Conservation (phyloP, 2,113 vertebrate genomes). For the Amazona guildingii region DNA sequence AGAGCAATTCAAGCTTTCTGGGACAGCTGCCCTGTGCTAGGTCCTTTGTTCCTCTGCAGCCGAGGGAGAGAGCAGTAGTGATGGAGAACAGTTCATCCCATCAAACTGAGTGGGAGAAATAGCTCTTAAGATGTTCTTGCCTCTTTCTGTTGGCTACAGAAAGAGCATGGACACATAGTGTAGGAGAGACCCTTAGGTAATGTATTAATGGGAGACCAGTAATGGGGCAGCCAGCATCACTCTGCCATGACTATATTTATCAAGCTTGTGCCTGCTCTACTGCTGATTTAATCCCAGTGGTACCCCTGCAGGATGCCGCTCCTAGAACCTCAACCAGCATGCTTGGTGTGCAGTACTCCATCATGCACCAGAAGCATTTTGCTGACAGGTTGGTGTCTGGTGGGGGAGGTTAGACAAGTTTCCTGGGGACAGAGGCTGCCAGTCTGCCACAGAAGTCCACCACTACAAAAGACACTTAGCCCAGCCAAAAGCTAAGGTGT, state of each 20-base stretch:
- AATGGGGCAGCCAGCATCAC: not conserved
- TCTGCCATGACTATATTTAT: not conserved
- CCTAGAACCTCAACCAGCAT: not conserved
- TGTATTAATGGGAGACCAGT: not conserved
- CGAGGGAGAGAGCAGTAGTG: not conserved
- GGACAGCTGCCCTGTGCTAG: not conserved
- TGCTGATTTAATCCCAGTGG: not conserved
- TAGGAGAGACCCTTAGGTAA: not conserved
- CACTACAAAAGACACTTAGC: not conserved
- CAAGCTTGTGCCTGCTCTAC: not conserved
- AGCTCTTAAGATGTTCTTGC: not conserved
- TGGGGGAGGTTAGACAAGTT: not conserved
- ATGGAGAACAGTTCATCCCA: not conserved
- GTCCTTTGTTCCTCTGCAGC: not conserved
- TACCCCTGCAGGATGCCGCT: not conserved
- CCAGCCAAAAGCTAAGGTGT: not conserved
- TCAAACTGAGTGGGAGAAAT: not conserved
- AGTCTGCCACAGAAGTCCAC: not conserved
- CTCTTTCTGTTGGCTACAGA: not conserved
- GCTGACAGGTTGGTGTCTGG: rapidly evolving
- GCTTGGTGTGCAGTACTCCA: not conserved
- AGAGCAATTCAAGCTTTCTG: not conserved
- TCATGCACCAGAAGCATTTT: not conserved
- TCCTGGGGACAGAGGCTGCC: not conserved
- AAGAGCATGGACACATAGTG: not conserved